Conservation (phyloP, 2,888 invertebrate species). For the Philereme transversata region DNA sequence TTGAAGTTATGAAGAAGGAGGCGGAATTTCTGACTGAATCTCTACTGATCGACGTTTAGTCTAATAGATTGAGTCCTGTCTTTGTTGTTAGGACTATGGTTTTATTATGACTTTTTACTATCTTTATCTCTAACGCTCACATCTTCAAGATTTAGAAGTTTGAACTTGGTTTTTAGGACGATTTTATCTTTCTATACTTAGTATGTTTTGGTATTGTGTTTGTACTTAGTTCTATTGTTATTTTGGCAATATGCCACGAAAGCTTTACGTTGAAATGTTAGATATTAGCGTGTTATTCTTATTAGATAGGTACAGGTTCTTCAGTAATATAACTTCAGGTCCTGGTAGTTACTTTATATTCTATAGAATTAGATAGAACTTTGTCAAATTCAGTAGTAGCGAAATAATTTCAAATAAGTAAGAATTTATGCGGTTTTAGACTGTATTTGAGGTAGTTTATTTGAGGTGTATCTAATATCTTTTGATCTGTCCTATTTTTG, state of each 20-base stretch:
- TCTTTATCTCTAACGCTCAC: not conserved
- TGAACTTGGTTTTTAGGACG: not conserved
- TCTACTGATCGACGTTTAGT: no score
- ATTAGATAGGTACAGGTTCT: constrained; percentile 5
- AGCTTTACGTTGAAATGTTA: constrained; percentile 21
- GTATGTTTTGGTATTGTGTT: not conserved
- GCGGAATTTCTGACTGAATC: no score
- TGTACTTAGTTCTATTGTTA: not conserved
- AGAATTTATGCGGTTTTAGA: constrained; percentile 5
- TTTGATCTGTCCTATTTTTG: constrained; percentile 30
- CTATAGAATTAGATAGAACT: constrained; percentile 16
- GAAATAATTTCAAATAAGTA: constrained; percentile 2
- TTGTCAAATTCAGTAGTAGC: constrained; percentile 9
- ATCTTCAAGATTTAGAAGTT: not conserved
- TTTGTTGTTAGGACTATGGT: no score
- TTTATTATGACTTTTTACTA: not conserved
- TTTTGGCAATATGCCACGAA: constrained; percentile 19
- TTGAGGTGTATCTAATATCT: constrained; percentile 14
- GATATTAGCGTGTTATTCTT: constrained; percentile 7
- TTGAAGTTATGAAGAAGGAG: no score
- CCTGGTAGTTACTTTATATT: not conserved
- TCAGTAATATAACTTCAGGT: constrained; percentile 5
- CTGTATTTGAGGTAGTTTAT: constrained; percentile 8
- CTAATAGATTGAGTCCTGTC: no score
- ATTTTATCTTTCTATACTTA: not conserved